phyloP scores from a whole-genome alignment of 2,113 vertebrate species.

The Phyllostomus discolor region DNA sequence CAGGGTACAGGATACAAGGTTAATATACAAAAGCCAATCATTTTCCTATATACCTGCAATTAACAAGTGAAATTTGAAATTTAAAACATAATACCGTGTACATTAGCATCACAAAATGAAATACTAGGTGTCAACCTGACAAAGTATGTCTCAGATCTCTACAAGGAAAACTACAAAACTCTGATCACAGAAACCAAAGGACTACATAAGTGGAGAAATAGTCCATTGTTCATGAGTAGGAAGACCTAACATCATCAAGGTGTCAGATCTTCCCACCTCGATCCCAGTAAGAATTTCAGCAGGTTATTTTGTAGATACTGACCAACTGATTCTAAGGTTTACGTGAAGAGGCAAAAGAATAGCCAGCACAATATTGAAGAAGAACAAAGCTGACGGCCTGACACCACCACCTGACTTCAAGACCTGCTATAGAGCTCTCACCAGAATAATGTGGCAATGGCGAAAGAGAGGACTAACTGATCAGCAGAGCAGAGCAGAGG shows the following conservation, averaged over 20 bases:
- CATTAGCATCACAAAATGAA: neutral
- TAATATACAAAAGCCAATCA: neutral
- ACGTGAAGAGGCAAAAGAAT: neutral
- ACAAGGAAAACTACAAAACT: neutral
- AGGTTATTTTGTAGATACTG: neutral
- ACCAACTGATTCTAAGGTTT: neutral
- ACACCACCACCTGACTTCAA: neutral
- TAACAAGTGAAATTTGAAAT: neutral
- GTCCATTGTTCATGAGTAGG: neutral
- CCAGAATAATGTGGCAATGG: neutral
- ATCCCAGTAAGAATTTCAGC: neutral
- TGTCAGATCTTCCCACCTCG: neutral
- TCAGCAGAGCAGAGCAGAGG: neutral
- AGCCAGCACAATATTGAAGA: neutral
- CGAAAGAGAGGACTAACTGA: neutral
- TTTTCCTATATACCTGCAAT: neutral
- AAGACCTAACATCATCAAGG: neutral
- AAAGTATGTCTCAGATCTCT: neutral
- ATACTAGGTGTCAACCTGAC: neutral
- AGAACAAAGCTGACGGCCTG: neutral
- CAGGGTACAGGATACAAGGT: neutral
- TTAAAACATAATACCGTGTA: neutral
- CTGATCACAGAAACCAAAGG: neutral
- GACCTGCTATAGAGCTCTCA: neutral
- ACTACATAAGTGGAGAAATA: neutral